Percentiles rank a stretch among this genome's conserved stretches.
These are phyloP conservation scores for Scophthalmus maximus DNA, from an alignment of 2,113 vertebrate species.

Conservation along the genomic window DNA sequence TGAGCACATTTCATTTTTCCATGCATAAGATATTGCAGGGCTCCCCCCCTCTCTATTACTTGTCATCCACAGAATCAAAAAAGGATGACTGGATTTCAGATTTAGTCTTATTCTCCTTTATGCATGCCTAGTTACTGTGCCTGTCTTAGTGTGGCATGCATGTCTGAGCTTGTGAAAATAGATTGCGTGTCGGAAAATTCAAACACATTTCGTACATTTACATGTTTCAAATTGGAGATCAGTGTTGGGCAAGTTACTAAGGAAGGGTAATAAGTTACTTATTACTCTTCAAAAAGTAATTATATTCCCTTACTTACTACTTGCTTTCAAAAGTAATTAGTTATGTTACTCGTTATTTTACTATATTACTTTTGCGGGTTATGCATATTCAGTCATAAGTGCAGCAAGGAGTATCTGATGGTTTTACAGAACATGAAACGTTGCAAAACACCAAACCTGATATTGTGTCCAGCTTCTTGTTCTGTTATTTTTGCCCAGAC, in stretches of 20 bases:
- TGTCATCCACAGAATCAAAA: constrained; percentile 36
- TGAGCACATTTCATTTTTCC: constrained; percentile 62
- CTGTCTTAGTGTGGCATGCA: not conserved
- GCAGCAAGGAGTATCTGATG: too few relatives aligned
- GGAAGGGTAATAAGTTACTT: too few relatives aligned
- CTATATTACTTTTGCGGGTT: too few relatives aligned
- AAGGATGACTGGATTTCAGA: constrained; percentile 24
- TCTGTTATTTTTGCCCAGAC: too few relatives aligned
- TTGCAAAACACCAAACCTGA: too few relatives aligned
- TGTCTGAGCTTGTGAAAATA: constrained; percentile 4
- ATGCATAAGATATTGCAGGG: constrained; percentile 56
- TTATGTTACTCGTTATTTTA: too few relatives aligned
- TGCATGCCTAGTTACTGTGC: not conserved
- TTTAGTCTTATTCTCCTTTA: constrained; percentile 12
- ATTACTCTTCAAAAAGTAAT: too few relatives aligned
- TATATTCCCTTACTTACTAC: too few relatives aligned
- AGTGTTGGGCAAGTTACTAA: not conserved
- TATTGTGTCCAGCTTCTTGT: too few relatives aligned
- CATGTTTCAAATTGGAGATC: not conserved
- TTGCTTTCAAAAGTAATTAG: too few relatives aligned
- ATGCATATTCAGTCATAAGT: too few relatives aligned
- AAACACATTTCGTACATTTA: not conserved
- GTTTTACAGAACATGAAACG: too few relatives aligned
- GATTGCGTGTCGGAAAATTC: not conserved
- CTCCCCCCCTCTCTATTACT: constrained; percentile 32